Base-by-base conservation (phyloP, 2,113 vertebrate genomes). In the Eublepharis macularius region DNA sequence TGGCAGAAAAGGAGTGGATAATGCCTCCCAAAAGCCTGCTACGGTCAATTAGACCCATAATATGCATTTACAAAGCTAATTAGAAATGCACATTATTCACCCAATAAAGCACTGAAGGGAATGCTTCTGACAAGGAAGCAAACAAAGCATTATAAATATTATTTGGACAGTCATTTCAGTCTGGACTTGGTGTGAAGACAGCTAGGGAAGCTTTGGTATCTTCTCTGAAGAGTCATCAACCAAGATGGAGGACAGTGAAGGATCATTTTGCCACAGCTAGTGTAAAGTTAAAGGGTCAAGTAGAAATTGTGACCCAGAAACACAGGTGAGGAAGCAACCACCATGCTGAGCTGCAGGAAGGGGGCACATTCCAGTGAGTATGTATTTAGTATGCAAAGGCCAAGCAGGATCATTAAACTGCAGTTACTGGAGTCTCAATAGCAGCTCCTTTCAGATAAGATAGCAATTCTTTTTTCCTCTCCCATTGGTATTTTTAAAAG, bases 41-140 rank as follows among this genome's bases (percentile, higher is more conserved):
- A 63, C 6, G 43, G 57, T 43, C 47, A 80, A 63, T 81, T 76
- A 63, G 39, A 74, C 13, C 4, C 60, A 60, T 65, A 68, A 68
- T 45, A 51, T 47, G 39, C 32, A 41, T 76, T 77, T 86, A 79
- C 60, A 76, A 81, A 68, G 14, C 69, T 39, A 51, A 29, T 49
- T n/a, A 16, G 10, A 43, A 76, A 29, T 54, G 79, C 72, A 76
- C 75, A 87, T 87, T 82, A 75, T 39, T 81, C 83, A 80, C 79
- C 36, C 54, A 69, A 72, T 36, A 82, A 89, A 65, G 65, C 21
- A 82, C 80, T 9, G 32, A 74, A 82, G 73, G 73, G 76, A 87
- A 45, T 32, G 72, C 36, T 76, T 69, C 73, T 69, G 45, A 68
- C 72, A 82, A 70, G 65, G 79, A 68, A 74, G 63, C 69, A 82